Percentiles rank a stretch among this genome's conserved stretches.
These are phyloP conservation scores for Ibycter americanus DNA, from an alignment of 2,797 vertebrate species.

Conservation along the genomic window DNA sequence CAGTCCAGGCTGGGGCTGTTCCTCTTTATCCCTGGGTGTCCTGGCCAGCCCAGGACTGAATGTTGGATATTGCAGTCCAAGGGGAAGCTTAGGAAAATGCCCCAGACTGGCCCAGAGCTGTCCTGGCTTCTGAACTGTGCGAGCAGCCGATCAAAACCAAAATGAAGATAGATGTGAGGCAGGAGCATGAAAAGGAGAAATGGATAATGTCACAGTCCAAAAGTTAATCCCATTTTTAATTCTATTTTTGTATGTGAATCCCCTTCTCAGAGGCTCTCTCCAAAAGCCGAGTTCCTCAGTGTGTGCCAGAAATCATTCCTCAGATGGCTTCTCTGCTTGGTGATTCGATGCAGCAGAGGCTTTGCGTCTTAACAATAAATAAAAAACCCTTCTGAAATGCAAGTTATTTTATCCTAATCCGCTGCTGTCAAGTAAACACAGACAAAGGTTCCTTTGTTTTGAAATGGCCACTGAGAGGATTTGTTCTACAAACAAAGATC, in stretches of 20 bases:
- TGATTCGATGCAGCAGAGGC: not conserved
- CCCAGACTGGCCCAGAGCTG: not conserved
- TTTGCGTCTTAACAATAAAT: slow-evolving; percentile 24
- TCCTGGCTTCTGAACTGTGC: not conserved
- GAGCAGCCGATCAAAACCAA: not conserved
- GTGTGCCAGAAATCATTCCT: slow-evolving; percentile 33
- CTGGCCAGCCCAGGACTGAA: not conserved
- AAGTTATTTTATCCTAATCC: slow-evolving; percentile 41
- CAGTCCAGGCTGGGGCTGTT: not conserved
- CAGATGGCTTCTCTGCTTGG: not conserved
- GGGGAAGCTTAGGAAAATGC: not conserved
- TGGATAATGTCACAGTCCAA: slow-evolving; percentile 1
- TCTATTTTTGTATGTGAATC: slow-evolving; percentile 4
- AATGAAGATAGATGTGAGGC: not conserved
- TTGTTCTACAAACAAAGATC: slow-evolving; percentile 21
- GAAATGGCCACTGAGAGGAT: slow-evolving; percentile 9
- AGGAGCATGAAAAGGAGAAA: not conserved
- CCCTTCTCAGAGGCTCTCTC: not conserved
- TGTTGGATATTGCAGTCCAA: rapidly evolving
- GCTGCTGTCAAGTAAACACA: slow-evolving; percentile 32
- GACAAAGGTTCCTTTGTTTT: slow-evolving; percentile 32
- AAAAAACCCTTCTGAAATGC: not conserved
- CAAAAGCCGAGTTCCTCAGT: not conserved
- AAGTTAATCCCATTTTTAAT: slow-evolving; percentile 43
- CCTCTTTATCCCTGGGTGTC: not conserved